Evolutionary conservation across 2,888 invertebrate species (phyloP), one percentile per base, ranked within the genome.

Genomic region (Lingula anatina): DNA sequence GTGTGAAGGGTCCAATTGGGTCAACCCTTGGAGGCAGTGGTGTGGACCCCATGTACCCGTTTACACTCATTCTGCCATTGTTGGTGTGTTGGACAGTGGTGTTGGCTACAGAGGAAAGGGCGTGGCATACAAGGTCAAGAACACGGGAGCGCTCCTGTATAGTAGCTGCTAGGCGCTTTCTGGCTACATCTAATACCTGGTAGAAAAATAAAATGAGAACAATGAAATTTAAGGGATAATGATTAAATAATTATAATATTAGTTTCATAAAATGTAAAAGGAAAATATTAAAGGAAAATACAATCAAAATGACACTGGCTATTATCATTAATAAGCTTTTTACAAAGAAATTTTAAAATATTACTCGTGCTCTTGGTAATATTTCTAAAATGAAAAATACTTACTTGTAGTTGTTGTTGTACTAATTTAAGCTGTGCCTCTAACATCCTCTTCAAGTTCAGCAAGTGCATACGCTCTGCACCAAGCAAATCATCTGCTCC

Each of bases 401-500:
- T 46, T 57, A 75, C 73, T 61, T 71, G 70, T 25, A 76, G 60
- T 44, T 73, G 73, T 45, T 72, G 66, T 49, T 73, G 71, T 26
- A 74, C 69, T 25, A 68, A 64, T 46, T 61, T 64, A 3, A 73
- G 68, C 47, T 75, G 73, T 24, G 68, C 57, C 54, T 76, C 76
- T 28, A 75, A 56, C 28, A 64, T 64, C 47, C 63, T 68, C 56
- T 76, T 76, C 52, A 73, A 61, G 61, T 73, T 73, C 31, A 71
- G 39, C 23, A 76, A 61, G 52, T 73, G 71, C 48, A 68, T 57
- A 47, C 62, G 59, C 53, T 76, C 76, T 25, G 73, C 75, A 54
- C 60, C 61, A 41, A 76, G 57, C 38, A 75, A 56, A 53, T 73
- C 74, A 61, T 76, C 76, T 21, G 73, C 76, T 21, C 73, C 75